These are phyloP conservation scores for Sepiola atlantica DNA, from an alignment of 2,888 invertebrate species.

Conservation along the genomic window DNA sequence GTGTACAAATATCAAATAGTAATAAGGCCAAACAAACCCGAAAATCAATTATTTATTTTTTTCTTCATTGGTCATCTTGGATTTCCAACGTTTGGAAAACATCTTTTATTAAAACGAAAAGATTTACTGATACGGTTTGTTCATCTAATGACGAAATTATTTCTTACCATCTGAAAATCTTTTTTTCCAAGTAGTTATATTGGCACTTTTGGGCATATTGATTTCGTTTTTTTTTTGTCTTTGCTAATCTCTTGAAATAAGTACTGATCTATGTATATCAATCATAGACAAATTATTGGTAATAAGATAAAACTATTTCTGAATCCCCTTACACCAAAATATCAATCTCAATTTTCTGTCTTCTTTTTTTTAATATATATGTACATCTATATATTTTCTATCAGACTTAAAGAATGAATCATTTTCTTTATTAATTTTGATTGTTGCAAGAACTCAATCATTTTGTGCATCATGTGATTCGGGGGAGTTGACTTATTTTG, in stretches of 20 bases:
- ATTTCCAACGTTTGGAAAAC: background rate
- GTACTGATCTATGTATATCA: background rate
- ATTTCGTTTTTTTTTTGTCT: background rate
- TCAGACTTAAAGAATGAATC: background rate
- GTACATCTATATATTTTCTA: background rate
- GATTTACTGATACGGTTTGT: background rate
- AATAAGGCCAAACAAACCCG: no score
- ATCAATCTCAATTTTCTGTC: slow-evolving; percentile 32
- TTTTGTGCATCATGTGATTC: background rate
- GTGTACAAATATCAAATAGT: no score
- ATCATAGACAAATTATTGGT: slow-evolving; percentile 32
- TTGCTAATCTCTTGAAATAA: slow-evolving; percentile 3
- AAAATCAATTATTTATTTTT: no score
- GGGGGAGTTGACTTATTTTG: slow-evolving; percentile 13
- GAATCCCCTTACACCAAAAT: background rate
- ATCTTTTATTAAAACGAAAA: background rate
- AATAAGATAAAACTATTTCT: background rate
- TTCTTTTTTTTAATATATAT: background rate
- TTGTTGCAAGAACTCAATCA: background rate
- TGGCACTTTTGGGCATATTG: background rate
- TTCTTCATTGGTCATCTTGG: background rate
- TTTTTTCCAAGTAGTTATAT: background rate
- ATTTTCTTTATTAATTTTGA: slow-evolving; percentile 32
- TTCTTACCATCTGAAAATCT: background rate
- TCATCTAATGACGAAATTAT: background rate